A percentile compares a stretch with the other conserved stretches of the same genome.
Evolutionary conservation across 2,888 invertebrate genomes (phyloP).

Genomic region (Dryocosmus kuriphilus): DNA sequence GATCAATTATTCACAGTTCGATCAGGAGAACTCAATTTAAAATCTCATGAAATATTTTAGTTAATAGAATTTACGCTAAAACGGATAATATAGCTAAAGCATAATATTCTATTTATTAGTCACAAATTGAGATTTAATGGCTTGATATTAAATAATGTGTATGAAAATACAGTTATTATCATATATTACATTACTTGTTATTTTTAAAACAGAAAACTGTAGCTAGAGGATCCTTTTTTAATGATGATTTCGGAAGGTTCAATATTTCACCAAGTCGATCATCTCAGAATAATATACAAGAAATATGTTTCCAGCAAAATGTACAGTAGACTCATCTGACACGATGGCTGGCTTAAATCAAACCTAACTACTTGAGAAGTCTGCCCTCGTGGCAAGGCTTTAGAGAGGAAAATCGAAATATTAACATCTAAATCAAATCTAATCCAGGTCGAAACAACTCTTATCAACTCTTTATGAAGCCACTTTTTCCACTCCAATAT

Average conservation of each 20-base stretch:
- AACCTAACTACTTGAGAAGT: constrained; percentile 16
- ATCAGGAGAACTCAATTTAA: neutral
- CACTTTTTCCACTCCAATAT: no score
- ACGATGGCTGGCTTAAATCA: constrained; percentile 1
- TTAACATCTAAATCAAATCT: constrained; percentile 35
- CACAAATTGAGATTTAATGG: no score
- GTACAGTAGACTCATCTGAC: neutral
- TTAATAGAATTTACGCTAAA: no score
- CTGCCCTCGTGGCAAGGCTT: constrained; percentile 5
- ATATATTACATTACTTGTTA: neutral
- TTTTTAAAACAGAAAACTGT: neutral
- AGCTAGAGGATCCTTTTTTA: neutral
- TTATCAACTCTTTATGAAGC: neutral
- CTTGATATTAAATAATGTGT: neutral
- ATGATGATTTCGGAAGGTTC: neutral
- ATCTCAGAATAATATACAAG: neutral
- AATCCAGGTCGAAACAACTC: neutral
- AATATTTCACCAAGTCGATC: neutral
- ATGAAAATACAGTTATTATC: neutral
- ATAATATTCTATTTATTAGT: no score
- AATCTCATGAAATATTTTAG: no score
- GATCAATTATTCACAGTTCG: constrained; percentile 2
- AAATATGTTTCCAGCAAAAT: neutral
- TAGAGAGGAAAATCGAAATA: constrained; percentile 16
- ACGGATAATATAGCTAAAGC: no score